Evolutionary conservation across 1,140 invertebrate species (phyloP), one percentile per base, ranked within the genome.

Genomic region (Calephelis virginiensis): DNA sequence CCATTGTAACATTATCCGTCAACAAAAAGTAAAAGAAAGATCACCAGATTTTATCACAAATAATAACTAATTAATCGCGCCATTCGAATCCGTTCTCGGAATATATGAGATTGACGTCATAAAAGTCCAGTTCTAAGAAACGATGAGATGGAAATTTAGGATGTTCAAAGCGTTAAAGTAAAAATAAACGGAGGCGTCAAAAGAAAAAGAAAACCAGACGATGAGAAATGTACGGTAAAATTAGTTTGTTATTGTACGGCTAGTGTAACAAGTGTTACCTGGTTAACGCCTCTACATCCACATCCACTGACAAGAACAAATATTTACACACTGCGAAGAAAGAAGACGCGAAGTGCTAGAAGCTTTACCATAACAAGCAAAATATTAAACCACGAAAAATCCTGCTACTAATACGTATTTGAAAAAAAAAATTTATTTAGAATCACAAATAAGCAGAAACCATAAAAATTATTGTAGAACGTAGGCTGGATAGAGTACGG

Each of bases 81-180:
- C 74, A 72, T 70, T 65, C 47, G 65, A 43, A 63, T 56, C 49
- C 64, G 14, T 74, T 74, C 75, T 70, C 63, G 56, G 75, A 74
- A 74, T 67, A 70, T 56, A 43, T 13, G 14, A 10, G 48, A 78
- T 77, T 86, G 83, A 88, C 83, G 85, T 85, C 85, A 88, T 71
- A 64, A 68, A 68, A 77, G 68, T 77, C 70, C 53, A 74, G 68
- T 83, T 82, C 81, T 71, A 60, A 72, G 80, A 86, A 83, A 73
- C 74, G 72, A 71, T 73, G 48, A 61, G 66, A 75, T 77, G 74
- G 71, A 70, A 78, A 76, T 74, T 81, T 80, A 74, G 72, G 71
- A 80, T 78, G 64, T 80, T 75, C 74, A 77, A 79, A 76, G 72
- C 61, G 68, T 61, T 73, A 59, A 68, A 65, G 75, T 71, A 61